These are phyloP conservation scores for Lycopodina hypogea DNA, from an alignment of 37 sponge, comb jelly and placozoan species.

Conservation along the genomic window DNA sequence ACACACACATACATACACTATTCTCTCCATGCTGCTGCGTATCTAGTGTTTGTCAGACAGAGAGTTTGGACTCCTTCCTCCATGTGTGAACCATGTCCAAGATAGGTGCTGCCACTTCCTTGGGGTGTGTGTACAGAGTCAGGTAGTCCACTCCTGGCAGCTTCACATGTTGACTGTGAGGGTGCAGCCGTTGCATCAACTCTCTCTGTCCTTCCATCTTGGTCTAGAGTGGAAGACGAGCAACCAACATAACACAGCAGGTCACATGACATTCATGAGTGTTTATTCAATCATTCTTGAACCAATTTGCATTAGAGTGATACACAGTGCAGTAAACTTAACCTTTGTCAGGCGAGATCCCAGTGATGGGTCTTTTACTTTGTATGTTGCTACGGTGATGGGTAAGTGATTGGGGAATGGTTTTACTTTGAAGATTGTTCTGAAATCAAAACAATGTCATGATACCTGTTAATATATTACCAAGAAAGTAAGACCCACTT, in stretches of 20 bases:
- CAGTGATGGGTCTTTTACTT: neutral
- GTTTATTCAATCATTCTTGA: too few species aligned
- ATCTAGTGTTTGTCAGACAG: too few species aligned
- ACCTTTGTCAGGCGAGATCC: conserved; percentile 20
- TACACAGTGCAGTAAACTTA: too few species aligned
- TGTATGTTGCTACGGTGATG: conserved; percentile 52
- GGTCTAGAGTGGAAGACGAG: conserved; percentile 1
- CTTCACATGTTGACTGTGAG: neutral
- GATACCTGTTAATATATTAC: neutral
- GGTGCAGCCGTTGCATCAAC: conserved; percentile 15
- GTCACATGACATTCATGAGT: neutral
- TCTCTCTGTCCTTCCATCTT: conserved; percentile 28
- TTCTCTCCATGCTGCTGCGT: too few species aligned
- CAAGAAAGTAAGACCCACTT: conserved; percentile 21
- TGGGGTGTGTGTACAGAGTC: conserved; percentile 25
- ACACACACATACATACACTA: too few species aligned
- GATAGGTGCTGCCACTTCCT: conserved; percentile 13
- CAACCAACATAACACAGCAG: neutral
- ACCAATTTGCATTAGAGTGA: too few species aligned
- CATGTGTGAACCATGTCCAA: conserved; percentile 23
- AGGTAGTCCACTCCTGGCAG: conserved; percentile 45
- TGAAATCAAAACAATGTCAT: neutral
- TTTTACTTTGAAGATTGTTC: conserved; percentile 51
- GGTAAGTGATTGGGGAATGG: conserved; percentile 55
- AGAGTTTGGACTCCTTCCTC: conserved; percentile 12